Evolutionary conservation across 2,888 invertebrate genomes (phyloP), one percentile per base, ranked within the genome.

Genomic region (Graphium colonna): DNA sequence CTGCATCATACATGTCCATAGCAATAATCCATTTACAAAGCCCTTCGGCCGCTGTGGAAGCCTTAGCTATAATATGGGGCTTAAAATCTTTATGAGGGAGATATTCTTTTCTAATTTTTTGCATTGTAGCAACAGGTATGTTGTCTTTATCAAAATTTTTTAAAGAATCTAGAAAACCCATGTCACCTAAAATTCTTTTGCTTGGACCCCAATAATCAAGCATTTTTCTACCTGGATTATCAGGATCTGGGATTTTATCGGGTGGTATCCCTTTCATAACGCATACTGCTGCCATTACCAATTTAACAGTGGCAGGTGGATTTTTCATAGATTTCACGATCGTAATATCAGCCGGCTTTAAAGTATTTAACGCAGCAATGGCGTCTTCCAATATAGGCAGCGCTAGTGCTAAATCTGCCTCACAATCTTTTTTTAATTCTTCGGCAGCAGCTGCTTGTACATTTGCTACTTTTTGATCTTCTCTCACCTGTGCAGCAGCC

Each of bases 21-120:
- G 97, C 97, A 60, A 95, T 92, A 47, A 97, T 95, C 97, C 97
- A 97, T 74, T 95, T 95, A 75, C 96, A 97, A 38, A 96, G 87
- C 48, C 97, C 98, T 86, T 98, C 97, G 16, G 98, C 98, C 1
- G 98, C 98, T 60, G 96, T 94, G 0, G 98, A 98, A 0, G 97
- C 97, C 80, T 96, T 96, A 10, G 95, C 95, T 51, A 96, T 94
- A 51, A 95, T 91, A 55, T 91, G 88, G 1, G 96, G 96, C 63
- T 95, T 94, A 74, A 96, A 96, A 67, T 95, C 93, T 69, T 94
- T 93, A 72, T 96, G 91, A 0, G 92, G 91, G 28, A 95, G 80
- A 77, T 93, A 96, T 67, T 95, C 95, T 71, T 93, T 94, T 60
- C 95, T 86, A 60, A 21, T 21, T 21, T 21, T 21, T 63, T 91